phyloP scores from a whole-genome alignment of 1,140 invertebrate genomes.

The Procambarus virginalis region DNA sequence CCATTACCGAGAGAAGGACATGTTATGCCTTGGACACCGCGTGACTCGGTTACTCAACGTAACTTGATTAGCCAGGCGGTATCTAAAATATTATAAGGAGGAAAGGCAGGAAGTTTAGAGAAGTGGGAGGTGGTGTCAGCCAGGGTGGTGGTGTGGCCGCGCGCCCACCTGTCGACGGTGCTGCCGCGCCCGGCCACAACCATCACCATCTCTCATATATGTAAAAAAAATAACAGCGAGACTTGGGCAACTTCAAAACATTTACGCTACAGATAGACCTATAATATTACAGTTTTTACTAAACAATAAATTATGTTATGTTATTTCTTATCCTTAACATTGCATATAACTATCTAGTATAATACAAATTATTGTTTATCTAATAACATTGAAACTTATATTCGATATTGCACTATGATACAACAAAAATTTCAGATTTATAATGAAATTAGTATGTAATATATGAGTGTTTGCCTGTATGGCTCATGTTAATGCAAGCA shows the following conservation, averaged over 20 bases:
- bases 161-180: conserved; percentile 60
- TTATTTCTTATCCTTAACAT: too few relatives aligned
- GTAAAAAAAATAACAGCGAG: conserved; percentile 33
- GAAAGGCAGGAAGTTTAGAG: conserved; percentile 15
- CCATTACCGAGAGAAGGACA: conserved; percentile 29
- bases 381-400: too few relatives aligned
- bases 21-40: background rate
- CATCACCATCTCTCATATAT: background rate
- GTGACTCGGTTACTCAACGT: background rate
- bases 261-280: background rate
- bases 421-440: too few relatives aligned
- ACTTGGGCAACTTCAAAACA: background rate
- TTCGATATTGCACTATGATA: too few relatives aligned
- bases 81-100: conserved; percentile 36
- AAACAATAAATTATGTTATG: background rate
- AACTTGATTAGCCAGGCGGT: background rate
- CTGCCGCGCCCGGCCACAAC: conserved; percentile 15
- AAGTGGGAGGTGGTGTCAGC: conserved; percentile 17
- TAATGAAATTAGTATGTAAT: too few relatives aligned
- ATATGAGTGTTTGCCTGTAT: too few relatives aligned
- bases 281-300: background rate
- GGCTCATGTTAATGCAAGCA: too few relatives aligned
- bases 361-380: too few relatives aligned
- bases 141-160: conserved; percentile 15
- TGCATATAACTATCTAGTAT: too few relatives aligned